These are phyloP conservation scores for Drosophila meridionalis DNA, from an alignment of 2,888 invertebrate species.

Conservation along the genomic window DNA sequence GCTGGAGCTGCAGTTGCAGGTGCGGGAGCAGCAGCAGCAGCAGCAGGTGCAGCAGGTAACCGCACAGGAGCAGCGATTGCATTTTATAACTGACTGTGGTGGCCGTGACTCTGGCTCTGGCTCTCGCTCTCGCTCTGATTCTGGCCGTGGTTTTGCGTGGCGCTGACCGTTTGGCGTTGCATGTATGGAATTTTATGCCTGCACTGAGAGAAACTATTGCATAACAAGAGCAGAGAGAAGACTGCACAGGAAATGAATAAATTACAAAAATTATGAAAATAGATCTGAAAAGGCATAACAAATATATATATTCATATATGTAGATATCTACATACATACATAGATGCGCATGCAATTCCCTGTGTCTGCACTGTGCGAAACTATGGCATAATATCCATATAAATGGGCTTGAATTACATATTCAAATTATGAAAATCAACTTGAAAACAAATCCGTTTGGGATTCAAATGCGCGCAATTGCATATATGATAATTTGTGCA, in stretches of 20 bases:
- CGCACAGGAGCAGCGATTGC: conserved; percentile 49
- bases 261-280: not conserved
- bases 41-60: not conserved
- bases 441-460: not conserved
- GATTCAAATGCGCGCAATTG: conserved; percentile 1
- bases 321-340: not conserved
- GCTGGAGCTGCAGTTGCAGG: not conserved
- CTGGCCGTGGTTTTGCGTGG: conserved; percentile 22
- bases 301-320: not conserved
- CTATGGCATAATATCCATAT: not conserved
- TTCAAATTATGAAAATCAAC: not conserved
- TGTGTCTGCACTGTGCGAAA: not conserved
- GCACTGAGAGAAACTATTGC: conserved; percentile 5
- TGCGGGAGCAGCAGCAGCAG: not conserved
- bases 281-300: not conserved
- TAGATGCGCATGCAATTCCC: not conserved
- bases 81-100: conserved; percentile 50
- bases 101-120: not conserved
- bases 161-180: conserved; percentile 14
- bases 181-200: conserved; percentile 2
- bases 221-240: not conserved
- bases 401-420: not conserved
- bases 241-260: not conserved
- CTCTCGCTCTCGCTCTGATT: no score
- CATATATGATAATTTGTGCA: not conserved